These are phyloP conservation scores for Formica aserva DNA, from an alignment of 2,888 invertebrate species.

Conservation along the genomic window DNA sequence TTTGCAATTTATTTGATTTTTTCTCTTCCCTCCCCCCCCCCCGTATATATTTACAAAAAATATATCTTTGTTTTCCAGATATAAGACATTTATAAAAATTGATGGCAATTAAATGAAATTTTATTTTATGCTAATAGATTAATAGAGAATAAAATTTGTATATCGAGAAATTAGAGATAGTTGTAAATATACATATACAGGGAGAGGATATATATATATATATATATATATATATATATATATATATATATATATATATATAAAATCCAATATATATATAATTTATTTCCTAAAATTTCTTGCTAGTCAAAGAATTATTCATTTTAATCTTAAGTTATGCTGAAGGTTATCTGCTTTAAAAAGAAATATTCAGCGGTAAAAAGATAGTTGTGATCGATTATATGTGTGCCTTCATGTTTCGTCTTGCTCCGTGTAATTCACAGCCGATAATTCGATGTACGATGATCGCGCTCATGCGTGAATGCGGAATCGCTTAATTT, in stretches of 20 bases:
- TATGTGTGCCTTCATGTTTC: constrained; percentile 55
- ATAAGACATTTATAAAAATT: too few relatives aligned
- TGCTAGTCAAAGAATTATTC: constrained; percentile 1
- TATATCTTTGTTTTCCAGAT: too few relatives aligned
- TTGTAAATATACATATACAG: neutral
- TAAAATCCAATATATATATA: neutral
- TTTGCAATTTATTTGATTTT: neutral
- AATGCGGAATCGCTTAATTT: constrained; percentile 75
- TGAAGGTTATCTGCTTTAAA: constrained; percentile 59
- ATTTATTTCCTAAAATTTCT: constrained; percentile 20
- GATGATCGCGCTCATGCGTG: constrained; percentile 69
- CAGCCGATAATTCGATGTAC: constrained; percentile 33
- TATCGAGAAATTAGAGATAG: neutral
- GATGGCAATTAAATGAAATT: too few relatives aligned
- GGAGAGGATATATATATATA: neutral
- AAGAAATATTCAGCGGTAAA: constrained; percentile 68
- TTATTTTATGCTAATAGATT: too few relatives aligned
- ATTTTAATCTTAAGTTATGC: constrained; percentile 36
- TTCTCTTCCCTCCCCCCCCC: neutral
- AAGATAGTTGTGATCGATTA: constrained; percentile 63
- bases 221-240: neutral
- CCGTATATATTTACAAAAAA: neutral
- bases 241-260: too few relatives aligned
- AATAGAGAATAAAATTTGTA: too few relatives aligned
- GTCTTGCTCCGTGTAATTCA: constrained; percentile 48